phyloP scores from a whole-genome alignment of 2,113 vertebrate genomes.

The Macroglossus sobrinus region DNA sequence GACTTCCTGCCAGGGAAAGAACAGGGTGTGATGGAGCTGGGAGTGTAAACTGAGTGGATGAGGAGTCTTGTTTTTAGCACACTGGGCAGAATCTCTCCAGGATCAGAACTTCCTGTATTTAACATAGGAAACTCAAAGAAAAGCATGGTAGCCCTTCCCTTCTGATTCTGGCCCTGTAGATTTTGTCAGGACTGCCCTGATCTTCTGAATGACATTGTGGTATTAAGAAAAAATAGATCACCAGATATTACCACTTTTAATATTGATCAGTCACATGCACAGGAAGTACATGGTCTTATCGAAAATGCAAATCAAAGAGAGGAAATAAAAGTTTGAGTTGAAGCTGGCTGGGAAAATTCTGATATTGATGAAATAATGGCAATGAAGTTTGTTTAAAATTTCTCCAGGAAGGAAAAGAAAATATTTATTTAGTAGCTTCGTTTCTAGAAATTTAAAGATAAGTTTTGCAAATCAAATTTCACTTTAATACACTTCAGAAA shows the following conservation, averaged over 20 bases:
- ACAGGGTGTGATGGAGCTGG: background rate
- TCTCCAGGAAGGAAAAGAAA: constrained; percentile 17
- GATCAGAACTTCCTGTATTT: background rate
- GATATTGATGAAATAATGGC: background rate
- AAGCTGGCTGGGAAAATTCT: background rate
- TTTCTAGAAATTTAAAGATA: constrained; percentile 41
- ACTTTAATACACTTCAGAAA: background rate
- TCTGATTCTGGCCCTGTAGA: background rate
- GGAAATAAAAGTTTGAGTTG: background rate
- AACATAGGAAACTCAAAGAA: background rate
- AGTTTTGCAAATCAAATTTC: constrained; percentile 36
- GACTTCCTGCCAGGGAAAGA: constrained; percentile 15
- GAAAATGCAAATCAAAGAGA: background rate
- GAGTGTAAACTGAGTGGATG: background rate
- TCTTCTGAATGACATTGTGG: background rate
- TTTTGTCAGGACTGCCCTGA: background rate
- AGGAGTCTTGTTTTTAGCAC: constrained; percentile 39
- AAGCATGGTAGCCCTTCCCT: background rate
- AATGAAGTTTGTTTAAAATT: background rate
- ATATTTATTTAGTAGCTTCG: background rate
- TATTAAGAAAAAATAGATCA: background rate
- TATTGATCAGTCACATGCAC: background rate
- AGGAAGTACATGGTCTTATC: background rate
- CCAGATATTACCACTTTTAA: background rate
- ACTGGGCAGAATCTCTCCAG: background rate